These are phyloP conservation scores for Sylvietta virens DNA, from an alignment of 2,113 vertebrate genomes.

Conservation along the genomic window DNA sequence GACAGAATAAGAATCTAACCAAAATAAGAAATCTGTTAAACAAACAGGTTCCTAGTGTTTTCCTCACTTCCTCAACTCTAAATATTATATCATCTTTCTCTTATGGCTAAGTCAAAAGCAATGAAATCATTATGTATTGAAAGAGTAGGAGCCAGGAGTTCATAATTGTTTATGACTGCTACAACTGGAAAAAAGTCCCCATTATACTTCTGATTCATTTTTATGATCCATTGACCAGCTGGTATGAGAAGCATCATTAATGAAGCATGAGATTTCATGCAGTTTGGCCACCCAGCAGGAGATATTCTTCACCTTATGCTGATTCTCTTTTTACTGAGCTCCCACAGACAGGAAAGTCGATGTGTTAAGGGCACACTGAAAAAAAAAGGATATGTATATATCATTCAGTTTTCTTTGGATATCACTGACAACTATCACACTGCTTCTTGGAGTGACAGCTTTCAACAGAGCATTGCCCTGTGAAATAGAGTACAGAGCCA, in stretches of 20 bases:
- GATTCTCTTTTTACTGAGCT: slow-evolving; percentile 25
- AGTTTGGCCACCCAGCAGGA: slow-evolving; percentile 60
- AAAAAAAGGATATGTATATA: slow-evolving; percentile 26
- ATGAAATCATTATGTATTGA: background rate
- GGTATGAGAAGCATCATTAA: slow-evolving; percentile 69
- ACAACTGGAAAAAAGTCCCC: background rate
- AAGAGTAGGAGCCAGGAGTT: slow-evolving; percentile 41
- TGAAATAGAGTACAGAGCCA: slow-evolving; percentile 67
- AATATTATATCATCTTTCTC: background rate
- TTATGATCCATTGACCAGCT: slow-evolving; percentile 71
- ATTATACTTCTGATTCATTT: slow-evolving; percentile 67
- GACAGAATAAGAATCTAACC: background rate
- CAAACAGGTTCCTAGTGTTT: background rate
- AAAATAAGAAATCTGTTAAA: background rate
- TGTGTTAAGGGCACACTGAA: slow-evolving; percentile 46
- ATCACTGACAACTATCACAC: slow-evolving; percentile 42
- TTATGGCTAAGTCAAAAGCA: slow-evolving; percentile 5
- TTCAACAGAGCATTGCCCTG: slow-evolving; percentile 62
- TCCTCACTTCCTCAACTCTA: background rate
- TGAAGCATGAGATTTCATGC: slow-evolving; percentile 66
- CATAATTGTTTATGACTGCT: slow-evolving; percentile 60
- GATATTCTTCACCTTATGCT: slow-evolving; percentile 47
- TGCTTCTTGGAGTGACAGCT: slow-evolving; percentile 53
- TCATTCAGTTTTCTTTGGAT: slow-evolving; percentile 58
- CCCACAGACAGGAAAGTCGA: slow-evolving; percentile 21